Evolutionary conservation across 1,140 invertebrate genomes (phyloP).

Genomic region (Meteorus sp.): DNA sequence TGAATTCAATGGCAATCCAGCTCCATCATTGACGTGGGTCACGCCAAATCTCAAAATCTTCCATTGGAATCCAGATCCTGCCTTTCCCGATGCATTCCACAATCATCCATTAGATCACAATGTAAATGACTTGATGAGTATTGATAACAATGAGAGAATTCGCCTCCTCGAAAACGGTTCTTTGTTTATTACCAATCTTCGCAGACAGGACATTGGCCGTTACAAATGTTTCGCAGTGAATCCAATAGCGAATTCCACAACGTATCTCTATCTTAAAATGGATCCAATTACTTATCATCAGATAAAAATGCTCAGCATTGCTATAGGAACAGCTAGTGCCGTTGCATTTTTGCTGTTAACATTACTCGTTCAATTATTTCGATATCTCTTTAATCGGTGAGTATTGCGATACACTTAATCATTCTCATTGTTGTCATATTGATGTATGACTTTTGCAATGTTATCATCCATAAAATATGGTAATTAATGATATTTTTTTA

Average conservation of each 20-base stretch:
- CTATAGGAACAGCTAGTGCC: slow-evolving; percentile 79
- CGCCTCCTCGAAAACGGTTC: slow-evolving; percentile 69
- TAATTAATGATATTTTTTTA: slow-evolving; percentile 40
- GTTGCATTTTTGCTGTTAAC: slow-evolving; percentile 78
- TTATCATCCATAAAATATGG: background rate
- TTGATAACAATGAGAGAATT: slow-evolving; percentile 46
- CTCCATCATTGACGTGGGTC: slow-evolving; percentile 83
- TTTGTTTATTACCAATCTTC: slow-evolving; percentile 66
- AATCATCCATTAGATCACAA: slow-evolving; percentile 59
- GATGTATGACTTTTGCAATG: background rate
- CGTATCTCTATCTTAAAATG: slow-evolving; percentile 73
- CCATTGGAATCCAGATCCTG: slow-evolving; percentile 74
- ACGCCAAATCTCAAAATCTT: slow-evolving; percentile 71
- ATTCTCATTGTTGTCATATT: background rate
- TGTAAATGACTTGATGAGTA: background rate
- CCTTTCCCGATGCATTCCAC: slow-evolving; percentile 65
- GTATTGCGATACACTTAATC: slow-evolving; percentile 36
- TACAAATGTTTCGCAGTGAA: slow-evolving; percentile 88
- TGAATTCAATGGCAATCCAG: slow-evolving; percentile 74
- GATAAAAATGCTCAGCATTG: slow-evolving; percentile 80
- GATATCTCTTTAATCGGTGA: slow-evolving; percentile 72
- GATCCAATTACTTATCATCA: slow-evolving; percentile 80
- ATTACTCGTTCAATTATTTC: slow-evolving; percentile 74
- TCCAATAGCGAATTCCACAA: slow-evolving; percentile 75
- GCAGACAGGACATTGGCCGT: slow-evolving; percentile 79